These are phyloP conservation scores for Netelia melanura DNA, from an alignment of 2,888 invertebrate genomes.

Conservation along the genomic window DNA sequence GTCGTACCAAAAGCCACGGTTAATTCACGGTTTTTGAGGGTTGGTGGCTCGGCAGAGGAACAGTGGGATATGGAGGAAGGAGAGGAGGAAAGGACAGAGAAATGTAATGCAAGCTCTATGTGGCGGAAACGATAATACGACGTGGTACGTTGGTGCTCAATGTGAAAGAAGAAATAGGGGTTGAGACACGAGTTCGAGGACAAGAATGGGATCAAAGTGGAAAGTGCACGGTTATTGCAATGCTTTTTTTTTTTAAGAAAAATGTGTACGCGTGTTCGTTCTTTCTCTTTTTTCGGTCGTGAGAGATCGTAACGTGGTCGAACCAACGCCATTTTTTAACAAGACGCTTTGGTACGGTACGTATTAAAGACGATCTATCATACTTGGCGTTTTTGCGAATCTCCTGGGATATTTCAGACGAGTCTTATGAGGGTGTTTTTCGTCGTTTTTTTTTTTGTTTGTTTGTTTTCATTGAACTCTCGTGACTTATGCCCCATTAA, in stretches of 20 bases:
- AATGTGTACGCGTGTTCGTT: no score
- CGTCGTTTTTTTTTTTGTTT: background rate
- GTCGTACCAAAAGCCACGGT: conserved; percentile 57
- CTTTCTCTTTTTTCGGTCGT: no score
- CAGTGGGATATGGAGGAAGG: no score
- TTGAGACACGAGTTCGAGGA: no score
- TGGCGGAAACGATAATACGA: conserved; percentile 23
- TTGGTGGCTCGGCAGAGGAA: no score
- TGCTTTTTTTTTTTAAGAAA: no score
- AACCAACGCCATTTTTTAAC: background rate
- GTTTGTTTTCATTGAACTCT: background rate
- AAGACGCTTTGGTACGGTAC: background rate
- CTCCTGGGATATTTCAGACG: conserved; percentile 23
- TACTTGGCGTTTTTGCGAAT: conserved; percentile 59
- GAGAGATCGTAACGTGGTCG: no score
- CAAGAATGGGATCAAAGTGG: no score
- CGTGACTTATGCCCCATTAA: conserved; percentile 19
- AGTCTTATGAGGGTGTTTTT: conserved; percentile 11
- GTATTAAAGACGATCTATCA: conserved; percentile 18
- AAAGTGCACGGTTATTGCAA: no score
- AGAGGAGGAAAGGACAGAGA: background rate
- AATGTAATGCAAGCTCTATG: conserved; percentile 26
- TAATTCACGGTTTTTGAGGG: conserved; percentile 57
- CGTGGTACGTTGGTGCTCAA: no score
- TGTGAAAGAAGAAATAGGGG: no score